These are phyloP conservation scores for Kryphioiulus occultus DNA, from an alignment of 2,888 invertebrate genomes.

Conservation along the genomic window DNA sequence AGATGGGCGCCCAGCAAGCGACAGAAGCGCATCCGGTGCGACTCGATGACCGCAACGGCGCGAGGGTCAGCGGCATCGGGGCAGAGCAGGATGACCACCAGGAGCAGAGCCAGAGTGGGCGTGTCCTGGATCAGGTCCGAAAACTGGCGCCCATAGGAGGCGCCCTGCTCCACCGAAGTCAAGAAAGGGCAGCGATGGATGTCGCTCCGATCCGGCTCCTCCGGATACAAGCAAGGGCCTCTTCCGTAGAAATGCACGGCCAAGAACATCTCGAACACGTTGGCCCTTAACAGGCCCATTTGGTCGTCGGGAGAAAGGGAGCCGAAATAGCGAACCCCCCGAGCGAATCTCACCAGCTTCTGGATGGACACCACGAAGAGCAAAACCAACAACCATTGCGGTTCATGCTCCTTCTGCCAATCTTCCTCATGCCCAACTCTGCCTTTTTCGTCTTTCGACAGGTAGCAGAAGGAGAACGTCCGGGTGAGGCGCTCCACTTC, in stretches of 20 bases:
- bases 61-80: background rate
- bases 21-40: constrained; percentile 20
- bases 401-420: background rate
- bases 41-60: background rate
- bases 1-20: background rate
- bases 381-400: background rate
- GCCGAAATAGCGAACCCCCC: background rate
- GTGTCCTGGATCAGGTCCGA: constrained; percentile 22
- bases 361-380: constrained; percentile 41
- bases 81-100: constrained; percentile 47
- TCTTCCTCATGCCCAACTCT: background rate
- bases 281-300: constrained; percentile 39
- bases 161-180: background rate
- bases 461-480: background rate
- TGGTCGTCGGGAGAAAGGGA: constrained; percentile 21
- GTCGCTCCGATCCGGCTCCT: background rate
- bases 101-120: constrained; percentile 43
- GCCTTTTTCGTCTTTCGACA: background rate
- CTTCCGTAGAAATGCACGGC: constrained; percentile 18
- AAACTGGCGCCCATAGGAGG: background rate
- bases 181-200: background rate
- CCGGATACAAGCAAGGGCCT: background rate
- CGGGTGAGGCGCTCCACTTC: too few relatives aligned
- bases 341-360: constrained; percentile 44
- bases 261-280: constrained; percentile 52